Evolutionary conservation across 2,113 vertebrate genomes (phyloP), one percentile per base, ranked within the genome.

Genomic region (Nycticebus coucang): DNA sequence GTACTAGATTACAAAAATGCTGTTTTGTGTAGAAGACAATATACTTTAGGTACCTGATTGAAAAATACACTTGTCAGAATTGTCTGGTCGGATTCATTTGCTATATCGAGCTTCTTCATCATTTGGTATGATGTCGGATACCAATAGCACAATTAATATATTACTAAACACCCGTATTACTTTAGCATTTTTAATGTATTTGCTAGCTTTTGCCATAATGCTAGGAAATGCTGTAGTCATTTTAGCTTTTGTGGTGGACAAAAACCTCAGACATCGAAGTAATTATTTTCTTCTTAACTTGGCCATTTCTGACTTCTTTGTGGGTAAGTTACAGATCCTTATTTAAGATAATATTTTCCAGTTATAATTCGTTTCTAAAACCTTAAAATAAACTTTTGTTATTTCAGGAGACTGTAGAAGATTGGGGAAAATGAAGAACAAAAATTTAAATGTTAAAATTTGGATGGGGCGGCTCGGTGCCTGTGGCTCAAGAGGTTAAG

Each of bases 301-400:
- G 97, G 99, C 99, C 30, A 98, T 99, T 97, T 99, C 99, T 68
- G 99, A 99, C 98, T 99, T 99, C 97, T 99, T 99, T 50, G 99
- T 99, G 37, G 99, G 99, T 99, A 98, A 99, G 99, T 99, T 45
- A 59, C 1, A 35, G 95, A 15, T 81, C 21, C 95, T 96, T 94
- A 92, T 81, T 92, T 95, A 53, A 93, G 66, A 80, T 77, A 30
- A 41, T 66, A 7, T 87, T 94, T 89, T 83, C 17, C 2, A 14
- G 33, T 74, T 88, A 75, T 86, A 41, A 92, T 77, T 94, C 86
- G 60, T 93, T 89, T 96, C 19, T 92, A 77, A 93, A 91, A 82
- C 41, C 57, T 78, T 93, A 87, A 95, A 59, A 84, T 64, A 79
- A 57, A 6, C 53, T 87, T 72, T 81, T 96, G 62, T 75, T 94